Conservation (phyloP, 2,797 vertebrate species). For the Ptychadena robeensis region DNA sequence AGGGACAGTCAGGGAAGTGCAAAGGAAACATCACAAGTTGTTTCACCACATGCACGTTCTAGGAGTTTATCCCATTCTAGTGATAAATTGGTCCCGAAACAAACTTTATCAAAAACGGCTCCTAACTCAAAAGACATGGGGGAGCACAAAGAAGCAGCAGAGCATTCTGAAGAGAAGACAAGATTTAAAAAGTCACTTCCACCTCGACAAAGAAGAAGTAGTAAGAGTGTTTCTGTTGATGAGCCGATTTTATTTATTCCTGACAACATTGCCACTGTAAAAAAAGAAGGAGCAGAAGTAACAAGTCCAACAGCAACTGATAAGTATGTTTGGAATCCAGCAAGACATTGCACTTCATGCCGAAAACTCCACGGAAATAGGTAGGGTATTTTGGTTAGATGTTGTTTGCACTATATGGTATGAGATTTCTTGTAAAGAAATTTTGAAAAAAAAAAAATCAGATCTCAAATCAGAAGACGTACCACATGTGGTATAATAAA, state of each 20-base stretch:
- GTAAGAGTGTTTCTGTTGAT: conserved; percentile 88
- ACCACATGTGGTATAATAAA: too few relatives aligned
- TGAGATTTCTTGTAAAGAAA: too few relatives aligned
- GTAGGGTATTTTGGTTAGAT: conserved; percentile 78
- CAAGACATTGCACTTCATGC: conserved; percentile 93
- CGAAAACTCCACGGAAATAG: conserved; percentile 95
- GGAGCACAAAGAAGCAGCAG: conserved; percentile 69
- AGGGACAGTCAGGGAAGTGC: conserved; percentile 66
- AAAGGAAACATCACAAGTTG: conserved; percentile 70
- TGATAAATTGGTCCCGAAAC: conserved; percentile 75
- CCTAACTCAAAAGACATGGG: conserved; percentile 76
- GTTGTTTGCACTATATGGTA: neutral
- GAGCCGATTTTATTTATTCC: conserved; percentile 95
- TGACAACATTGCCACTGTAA: conserved; percentile 91
- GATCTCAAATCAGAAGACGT: too few relatives aligned
- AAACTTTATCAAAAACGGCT: conserved; percentile 70
- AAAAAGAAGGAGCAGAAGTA: conserved; percentile 82
- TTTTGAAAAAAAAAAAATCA: too few relatives aligned
- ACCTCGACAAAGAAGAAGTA: conserved; percentile 84
- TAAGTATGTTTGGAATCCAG: conserved; percentile 89
- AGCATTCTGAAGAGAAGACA: conserved; percentile 78
- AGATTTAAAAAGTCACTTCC: conserved; percentile 86
- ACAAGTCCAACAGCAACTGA: conserved; percentile 72
- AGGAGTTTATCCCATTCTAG: conserved; percentile 69
- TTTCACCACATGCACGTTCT: conserved; percentile 63